Evolutionary conservation across 2,888 invertebrate species (phyloP), one percentile per base, ranked within the genome.

Genomic region (Sarcophaga subvicina): DNA sequence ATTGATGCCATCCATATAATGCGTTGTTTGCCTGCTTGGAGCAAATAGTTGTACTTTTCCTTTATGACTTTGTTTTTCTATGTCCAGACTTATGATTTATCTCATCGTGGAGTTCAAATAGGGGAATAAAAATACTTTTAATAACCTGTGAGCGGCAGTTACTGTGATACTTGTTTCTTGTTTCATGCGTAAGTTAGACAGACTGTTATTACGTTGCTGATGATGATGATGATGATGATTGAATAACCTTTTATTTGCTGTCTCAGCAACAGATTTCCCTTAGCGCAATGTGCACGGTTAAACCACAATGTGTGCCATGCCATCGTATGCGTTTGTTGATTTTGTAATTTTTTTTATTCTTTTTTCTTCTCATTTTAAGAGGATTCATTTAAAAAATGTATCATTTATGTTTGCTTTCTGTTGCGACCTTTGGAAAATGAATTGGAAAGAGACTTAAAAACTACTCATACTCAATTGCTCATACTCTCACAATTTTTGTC

Each of bases 371-470:
- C 37, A 5, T 37, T 37, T 84, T 81, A 85, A 81, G 80, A 77
- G 85, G 78, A 81, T 85, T 85, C 77, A 73, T 85, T 85, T 73
- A 70, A 81, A 81, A 81, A 78, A 70, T 78, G 72, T 66, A 83
- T 78, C 25, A 72, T 45, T 60, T 72, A 14, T 59, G 59, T 62
- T 22, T 22, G 45, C 47, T 71, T 45, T 67, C 8, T 45, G 14
- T 1, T 64, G 49, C 2, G 60, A 17, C 3, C 67, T 80, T 37
- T 4, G 45, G 12, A 5, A 14, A 49, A 49, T 14, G 4, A 1
- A 49, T 14, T 49, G 14, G 2, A 49, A 49, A 11, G 54, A 17
- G 17, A 54, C 0, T 4, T 54, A 54, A 54, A 54, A 54, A 54
- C 17, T 54, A 54, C 37, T 37, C 22, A 22, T 22, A 22, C 22